A percentile compares a stretch with the other conserved stretches of the same genome.
These are phyloP conservation scores for Podabrus alpinus DNA, from an alignment of 2,888 invertebrate species.

Conservation along the genomic window DNA sequence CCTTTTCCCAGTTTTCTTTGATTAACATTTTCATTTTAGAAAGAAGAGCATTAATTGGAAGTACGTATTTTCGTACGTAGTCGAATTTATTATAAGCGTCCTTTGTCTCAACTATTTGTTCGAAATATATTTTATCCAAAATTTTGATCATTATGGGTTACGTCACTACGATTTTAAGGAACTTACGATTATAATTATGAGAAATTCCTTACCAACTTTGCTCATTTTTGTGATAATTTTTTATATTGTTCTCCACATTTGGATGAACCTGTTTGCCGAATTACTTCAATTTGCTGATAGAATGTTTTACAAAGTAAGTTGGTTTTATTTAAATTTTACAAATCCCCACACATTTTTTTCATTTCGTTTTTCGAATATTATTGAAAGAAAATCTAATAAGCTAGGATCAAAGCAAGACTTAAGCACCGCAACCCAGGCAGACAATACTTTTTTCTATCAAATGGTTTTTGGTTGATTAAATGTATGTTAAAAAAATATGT, in stretches of 20 bases:
- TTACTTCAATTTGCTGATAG: constrained; percentile 85
- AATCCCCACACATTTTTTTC: too few species aligned
- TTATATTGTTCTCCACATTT: constrained; percentile 86
- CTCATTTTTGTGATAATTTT: constrained; percentile 62
- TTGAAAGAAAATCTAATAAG: too few species aligned
- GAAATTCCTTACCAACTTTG: constrained; percentile 76
- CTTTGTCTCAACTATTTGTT: constrained; percentile 82
- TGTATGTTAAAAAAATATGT: too few species aligned
- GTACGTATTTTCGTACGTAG: constrained; percentile 68
- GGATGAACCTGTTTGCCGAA: constrained; percentile 92
- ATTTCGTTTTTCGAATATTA: too few species aligned
- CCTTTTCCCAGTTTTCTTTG: not conserved
- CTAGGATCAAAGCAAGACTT: too few species aligned
- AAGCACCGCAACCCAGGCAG: too few species aligned
- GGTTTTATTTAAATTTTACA: too few species aligned
- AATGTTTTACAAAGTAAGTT: constrained; percentile 73
- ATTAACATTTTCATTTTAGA: constrained; percentile 57
- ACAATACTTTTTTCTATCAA: too few species aligned
- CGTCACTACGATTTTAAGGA: constrained; percentile 53
- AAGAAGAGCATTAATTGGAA: constrained; percentile 75
- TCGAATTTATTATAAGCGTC: constrained; percentile 79
- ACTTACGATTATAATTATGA: constrained; percentile 67
- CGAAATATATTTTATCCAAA: constrained; percentile 74
- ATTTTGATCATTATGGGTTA: constrained; percentile 67
- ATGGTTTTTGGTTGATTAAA: too few species aligned